A percentile compares a stretch with the other conserved stretches of the same genome.
phyloP scores from a whole-genome alignment of 2,797 vertebrate genomes.

The Sebastes hopkinsi region DNA sequence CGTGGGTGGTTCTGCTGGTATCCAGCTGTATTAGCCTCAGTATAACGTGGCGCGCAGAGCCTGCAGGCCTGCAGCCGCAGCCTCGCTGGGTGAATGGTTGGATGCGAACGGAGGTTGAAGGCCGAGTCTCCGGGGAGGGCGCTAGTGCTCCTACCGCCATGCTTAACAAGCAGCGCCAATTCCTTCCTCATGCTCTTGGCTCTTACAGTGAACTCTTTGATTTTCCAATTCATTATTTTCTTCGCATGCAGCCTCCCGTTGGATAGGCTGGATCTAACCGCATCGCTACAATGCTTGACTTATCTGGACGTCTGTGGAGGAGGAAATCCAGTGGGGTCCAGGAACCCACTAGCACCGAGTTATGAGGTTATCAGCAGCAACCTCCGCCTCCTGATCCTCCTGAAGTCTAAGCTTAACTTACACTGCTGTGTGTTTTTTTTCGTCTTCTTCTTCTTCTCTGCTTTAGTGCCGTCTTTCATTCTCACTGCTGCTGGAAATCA shows the following conservation, averaged over 20 bases:
- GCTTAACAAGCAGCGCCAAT: slow-evolving; percentile 62
- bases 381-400: slow-evolving; percentile 33
- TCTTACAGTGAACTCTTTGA: slow-evolving; percentile 66
- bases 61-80: slow-evolving; percentile 34
- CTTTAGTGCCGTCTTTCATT: background rate
- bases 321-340: slow-evolving; percentile 46
- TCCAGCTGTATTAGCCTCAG: slow-evolving; percentile 59
- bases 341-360: slow-evolving; percentile 42
- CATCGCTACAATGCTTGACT: slow-evolving; percentile 8
- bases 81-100: slow-evolving; percentile 42
- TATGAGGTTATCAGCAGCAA: slow-evolving; percentile 50
- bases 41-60: slow-evolving; percentile 27
- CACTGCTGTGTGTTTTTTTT: background rate
- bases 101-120: slow-evolving; percentile 59
- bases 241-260: slow-evolving; percentile 24
- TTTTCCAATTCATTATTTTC: slow-evolving; percentile 76
- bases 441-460: background rate
- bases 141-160: slow-evolving; percentile 20
- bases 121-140: slow-evolving; percentile 51
- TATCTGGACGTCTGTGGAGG: slow-evolving; percentile 46
- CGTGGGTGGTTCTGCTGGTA: slow-evolving; percentile 71
- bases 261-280: background rate
- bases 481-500: slow-evolving; percentile 9
- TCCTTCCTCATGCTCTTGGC: slow-evolving; percentile 51
- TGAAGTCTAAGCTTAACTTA: slow-evolving; percentile 1